Percentiles rank a stretch among this genome's conserved stretches.
phyloP scores from a whole-genome alignment of 2,113 vertebrate genomes.

The Cyprinodon brontotheroides region DNA sequence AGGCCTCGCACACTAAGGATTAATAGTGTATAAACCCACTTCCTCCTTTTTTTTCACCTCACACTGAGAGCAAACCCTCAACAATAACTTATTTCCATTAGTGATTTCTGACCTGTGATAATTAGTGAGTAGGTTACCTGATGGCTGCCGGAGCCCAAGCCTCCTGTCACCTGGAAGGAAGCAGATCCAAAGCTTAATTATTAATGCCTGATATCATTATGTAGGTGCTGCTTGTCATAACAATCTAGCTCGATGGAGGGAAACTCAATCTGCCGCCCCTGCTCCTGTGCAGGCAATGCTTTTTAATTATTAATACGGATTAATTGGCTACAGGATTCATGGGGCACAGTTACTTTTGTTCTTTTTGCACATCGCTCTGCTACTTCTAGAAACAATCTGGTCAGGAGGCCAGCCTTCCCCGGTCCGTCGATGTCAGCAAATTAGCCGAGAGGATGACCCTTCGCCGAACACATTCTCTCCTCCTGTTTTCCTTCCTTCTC shows the following conservation, averaged over 20 bases:
- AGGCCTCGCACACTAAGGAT: neutral
- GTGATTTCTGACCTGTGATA: constrained; percentile 75
- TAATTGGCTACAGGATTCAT: constrained; percentile 97
- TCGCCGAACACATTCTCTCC: constrained; percentile 7
- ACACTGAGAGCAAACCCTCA: constrained; percentile 34
- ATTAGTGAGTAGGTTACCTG: constrained; percentile 59
- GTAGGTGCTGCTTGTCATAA: constrained; percentile 92
- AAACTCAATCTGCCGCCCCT: constrained; percentile 85
- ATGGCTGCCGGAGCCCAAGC: constrained; percentile 48
- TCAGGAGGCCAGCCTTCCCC: constrained; percentile 75
- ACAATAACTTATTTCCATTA: constrained; percentile 65
- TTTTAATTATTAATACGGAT: constrained; percentile 96
- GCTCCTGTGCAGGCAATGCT: constrained; percentile 87
- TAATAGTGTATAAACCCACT: neutral
- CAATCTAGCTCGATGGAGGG: constrained; percentile 87
- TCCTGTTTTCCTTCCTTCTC: constrained; percentile 16
- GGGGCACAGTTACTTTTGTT: constrained; percentile 92
- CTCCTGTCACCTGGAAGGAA: constrained; percentile 78
- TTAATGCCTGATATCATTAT: constrained; percentile 97
- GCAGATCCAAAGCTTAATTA: constrained; percentile 81
- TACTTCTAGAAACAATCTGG: constrained; percentile 87
- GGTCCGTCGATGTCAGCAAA: constrained; percentile 83
- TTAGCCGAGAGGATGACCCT: constrained; percentile 82
- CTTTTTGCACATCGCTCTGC: constrained; percentile 85
- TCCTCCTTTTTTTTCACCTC: constrained; percentile 35